Evolutionary conservation across 1,140 invertebrate genomes (phyloP).

Genomic region (Meloidogyne floridensis): DNA sequence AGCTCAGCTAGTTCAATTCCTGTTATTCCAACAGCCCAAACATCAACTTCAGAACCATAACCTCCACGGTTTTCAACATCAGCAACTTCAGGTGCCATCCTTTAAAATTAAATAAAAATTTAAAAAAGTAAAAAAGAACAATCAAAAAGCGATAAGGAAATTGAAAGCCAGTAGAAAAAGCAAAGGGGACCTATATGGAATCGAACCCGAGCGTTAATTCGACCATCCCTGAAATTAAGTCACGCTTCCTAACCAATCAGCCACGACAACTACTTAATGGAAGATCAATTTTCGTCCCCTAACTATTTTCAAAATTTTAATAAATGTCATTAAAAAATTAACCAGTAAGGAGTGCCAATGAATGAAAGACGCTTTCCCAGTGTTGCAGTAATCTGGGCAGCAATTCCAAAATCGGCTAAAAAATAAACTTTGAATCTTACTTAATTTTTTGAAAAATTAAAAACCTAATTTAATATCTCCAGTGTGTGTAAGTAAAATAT

Average conservation of each 20-base stretch:
- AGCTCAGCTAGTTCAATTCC: constrained; percentile 97
- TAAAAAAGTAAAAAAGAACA: constrained; percentile 18
- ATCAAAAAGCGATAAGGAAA: neutral
- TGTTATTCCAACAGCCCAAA: constrained; percentile 98
- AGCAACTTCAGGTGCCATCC: constrained; percentile 81
- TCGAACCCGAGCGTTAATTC: neutral
- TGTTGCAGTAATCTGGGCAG: constrained; percentile 97
- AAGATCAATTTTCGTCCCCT: too few species aligned
- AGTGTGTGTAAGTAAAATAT: constrained; percentile 91
- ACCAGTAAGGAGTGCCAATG: constrained; percentile 99
- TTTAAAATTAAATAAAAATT: constrained; percentile 50
- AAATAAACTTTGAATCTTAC: neutral
- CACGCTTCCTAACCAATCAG: too few species aligned
- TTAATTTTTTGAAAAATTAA: constrained; percentile 14
- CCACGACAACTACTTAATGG: too few species aligned
- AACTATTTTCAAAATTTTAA: too few species aligned
- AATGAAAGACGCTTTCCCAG: constrained; percentile 98
- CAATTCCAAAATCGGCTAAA: constrained; percentile 94
- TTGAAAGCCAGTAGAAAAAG: neutral
- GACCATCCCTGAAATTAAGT: too few species aligned
- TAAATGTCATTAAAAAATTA: constrained; percentile 22
- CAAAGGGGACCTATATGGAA: neutral
- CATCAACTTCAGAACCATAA: constrained; percentile 93
- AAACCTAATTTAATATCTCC: constrained; percentile 87
- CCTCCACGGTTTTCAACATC: constrained; percentile 98